These are phyloP conservation scores for Neomonachus schauinslandi DNA, from an alignment of 2,113 vertebrate species.

Conservation along the genomic window DNA sequence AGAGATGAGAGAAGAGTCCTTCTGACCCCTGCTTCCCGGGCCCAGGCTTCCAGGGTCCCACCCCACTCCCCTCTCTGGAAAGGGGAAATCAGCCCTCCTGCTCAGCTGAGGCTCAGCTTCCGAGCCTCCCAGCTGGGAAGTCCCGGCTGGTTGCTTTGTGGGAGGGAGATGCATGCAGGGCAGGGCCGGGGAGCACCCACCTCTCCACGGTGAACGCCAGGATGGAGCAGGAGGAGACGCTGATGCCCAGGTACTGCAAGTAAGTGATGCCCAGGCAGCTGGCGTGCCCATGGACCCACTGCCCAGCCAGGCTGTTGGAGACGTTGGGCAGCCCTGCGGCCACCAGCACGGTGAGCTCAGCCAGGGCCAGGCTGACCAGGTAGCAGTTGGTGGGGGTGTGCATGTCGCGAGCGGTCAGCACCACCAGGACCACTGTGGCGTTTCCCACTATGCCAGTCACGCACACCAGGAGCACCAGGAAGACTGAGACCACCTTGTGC, in stretches of 20 bases:
- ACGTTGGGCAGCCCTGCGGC: constrained; percentile 89
- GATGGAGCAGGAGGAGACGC: constrained; percentile 90
- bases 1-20: not conserved
- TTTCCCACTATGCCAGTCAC: constrained; percentile 89
- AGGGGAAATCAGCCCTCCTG: not conserved
- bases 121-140: not conserved
- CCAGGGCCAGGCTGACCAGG: constrained; percentile 89
- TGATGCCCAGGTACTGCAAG: constrained; percentile 91
- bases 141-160: too few species aligned
- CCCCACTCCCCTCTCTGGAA: too few species aligned
- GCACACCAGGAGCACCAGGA: constrained; percentile 89
- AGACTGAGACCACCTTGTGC: constrained; percentile 87
- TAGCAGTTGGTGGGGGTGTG: constrained; percentile 90
- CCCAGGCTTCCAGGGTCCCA: not conserved
- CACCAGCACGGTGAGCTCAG: constrained; percentile 89
- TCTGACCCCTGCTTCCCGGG: not conserved
- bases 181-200: constrained; percentile 68
- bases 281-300: constrained; percentile 87
- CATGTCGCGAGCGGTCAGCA: constrained; percentile 89
- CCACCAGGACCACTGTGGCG: constrained; percentile 90
- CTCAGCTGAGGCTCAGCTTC: not conserved
- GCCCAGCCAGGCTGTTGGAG: constrained; percentile 87
- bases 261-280: constrained; percentile 90
- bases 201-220: constrained; percentile 90
- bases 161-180: not conserved